Evolutionary conservation across 2,113 vertebrate species (phyloP).

Genomic region (Phrynocephalus versicolor): DNA sequence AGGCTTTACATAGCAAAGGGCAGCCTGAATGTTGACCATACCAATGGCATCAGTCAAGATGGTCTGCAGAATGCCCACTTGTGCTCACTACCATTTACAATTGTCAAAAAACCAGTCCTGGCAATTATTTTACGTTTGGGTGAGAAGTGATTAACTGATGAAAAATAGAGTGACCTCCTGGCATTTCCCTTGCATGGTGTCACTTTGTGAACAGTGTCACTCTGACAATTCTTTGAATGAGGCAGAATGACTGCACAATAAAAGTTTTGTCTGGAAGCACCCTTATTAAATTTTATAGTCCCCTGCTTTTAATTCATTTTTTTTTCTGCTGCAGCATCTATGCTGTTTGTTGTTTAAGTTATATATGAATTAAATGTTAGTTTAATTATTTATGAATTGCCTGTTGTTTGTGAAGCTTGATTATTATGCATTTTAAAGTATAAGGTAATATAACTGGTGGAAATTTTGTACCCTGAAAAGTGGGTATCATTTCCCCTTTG

Average conservation of each 20-base stretch:
- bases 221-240: not conserved
- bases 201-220: too few species aligned
- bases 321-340: not conserved
- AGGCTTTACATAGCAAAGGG: too few species aligned
- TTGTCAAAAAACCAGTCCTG: too few species aligned
- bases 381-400: not conserved
- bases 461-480: not conserved
- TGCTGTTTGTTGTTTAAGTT: not conserved
- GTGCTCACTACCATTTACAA: too few species aligned
- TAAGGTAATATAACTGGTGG: not conserved
- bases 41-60: too few species aligned
- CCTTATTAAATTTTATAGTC: not conserved
- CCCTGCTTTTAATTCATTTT: not conserved
- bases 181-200: too few species aligned
- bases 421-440: not conserved
- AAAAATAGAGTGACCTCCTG: too few species aligned
- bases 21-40: too few species aligned
- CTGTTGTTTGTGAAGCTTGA: not conserved
- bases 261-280: not conserved
- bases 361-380: not conserved
- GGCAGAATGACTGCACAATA: too few species aligned
- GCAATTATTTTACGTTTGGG: too few species aligned
- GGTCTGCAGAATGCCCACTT: too few species aligned
- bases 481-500: not conserved
- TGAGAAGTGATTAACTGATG: too few species aligned